phyloP scores from a whole-genome alignment of 2,797 vertebrate genomes.

The Pseudomugil gertrudae region DNA sequence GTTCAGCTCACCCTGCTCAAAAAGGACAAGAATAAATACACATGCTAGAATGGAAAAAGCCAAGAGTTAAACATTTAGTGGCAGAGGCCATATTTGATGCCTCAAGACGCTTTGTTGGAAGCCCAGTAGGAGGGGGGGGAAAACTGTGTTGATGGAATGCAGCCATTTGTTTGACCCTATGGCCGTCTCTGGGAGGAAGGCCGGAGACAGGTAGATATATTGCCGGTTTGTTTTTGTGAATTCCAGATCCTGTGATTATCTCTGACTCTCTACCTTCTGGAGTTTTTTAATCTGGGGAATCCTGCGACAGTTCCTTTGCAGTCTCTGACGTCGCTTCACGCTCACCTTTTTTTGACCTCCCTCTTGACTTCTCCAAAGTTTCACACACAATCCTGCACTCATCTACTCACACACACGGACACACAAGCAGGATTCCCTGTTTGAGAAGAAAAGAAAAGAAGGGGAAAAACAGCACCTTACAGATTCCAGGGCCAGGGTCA shows the following conservation, averaged over 20 bases:
- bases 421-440: conserved; percentile 60
- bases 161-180: conserved; percentile 91
- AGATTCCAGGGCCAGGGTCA: conserved; percentile 82
- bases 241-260: conserved; percentile 98
- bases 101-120: conserved; percentile 76
- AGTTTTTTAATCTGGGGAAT: conserved; percentile 97
- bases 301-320: conserved; percentile 87
- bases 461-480: conserved; percentile 82
- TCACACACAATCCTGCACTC: conserved; percentile 21
- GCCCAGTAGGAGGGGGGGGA: conserved; percentile 65
- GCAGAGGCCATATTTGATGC: conserved; percentile 78
- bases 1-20: conserved; percentile 6
- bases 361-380: conserved; percentile 38
- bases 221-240: conserved; percentile 97
- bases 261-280: conserved; percentile 91
- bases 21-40: conserved; percentile 39
- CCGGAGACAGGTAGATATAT: conserved; percentile 99
- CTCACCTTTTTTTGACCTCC: conserved; percentile 90
- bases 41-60: conserved; percentile 1
- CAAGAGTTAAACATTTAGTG: conserved; percentile 48
- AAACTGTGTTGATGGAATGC: conserved; percentile 86
- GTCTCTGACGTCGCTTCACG: conserved; percentile 79
- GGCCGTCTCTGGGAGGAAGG: conserved; percentile 92
- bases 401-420: conserved; percentile 19
- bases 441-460: conserved; percentile 39